Evolutionary conservation across 2,797 vertebrate genomes (phyloP).

Genomic region (Oreonectes daqikongensis): DNA sequence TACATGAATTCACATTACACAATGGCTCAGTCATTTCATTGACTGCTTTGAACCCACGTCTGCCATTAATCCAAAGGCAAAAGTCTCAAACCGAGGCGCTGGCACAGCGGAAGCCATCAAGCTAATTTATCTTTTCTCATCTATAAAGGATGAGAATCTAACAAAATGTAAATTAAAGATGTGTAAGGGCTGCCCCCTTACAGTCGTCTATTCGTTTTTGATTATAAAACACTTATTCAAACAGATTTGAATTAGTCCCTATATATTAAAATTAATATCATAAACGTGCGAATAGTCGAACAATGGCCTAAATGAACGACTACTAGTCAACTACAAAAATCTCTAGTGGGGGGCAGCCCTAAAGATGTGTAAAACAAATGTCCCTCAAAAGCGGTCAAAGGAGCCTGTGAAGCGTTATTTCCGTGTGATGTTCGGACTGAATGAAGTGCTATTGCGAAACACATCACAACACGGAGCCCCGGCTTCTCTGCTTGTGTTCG

Average conservation of each 20-base stretch:
- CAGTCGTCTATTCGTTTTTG: too few species aligned
- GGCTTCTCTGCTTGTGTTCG: constrained; percentile 39
- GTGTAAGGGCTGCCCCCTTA: too few species aligned
- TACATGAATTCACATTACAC: constrained; percentile 68
- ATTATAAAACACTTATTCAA: too few species aligned
- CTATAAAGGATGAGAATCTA: constrained; percentile 26
- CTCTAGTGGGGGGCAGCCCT: too few species aligned
- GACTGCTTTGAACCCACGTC: constrained; percentile 48
- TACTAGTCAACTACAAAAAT: too few species aligned
- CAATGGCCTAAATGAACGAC: too few species aligned
- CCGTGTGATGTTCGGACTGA: constrained; percentile 25
- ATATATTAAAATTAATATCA: too few species aligned
- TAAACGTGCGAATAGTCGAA: too few species aligned
- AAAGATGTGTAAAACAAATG: constrained; percentile 12
- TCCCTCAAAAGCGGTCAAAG: background rate
- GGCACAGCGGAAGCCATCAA: constrained; percentile 43
- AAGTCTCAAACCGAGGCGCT: constrained; percentile 13
- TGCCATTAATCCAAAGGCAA: constrained; percentile 29
- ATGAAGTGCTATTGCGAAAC: constrained; percentile 38
- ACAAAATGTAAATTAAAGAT: constrained; percentile 35
- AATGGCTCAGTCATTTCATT: constrained; percentile 59
- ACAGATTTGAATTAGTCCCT: too few species aligned
- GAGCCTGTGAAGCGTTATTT: constrained; percentile 34
- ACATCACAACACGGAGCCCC: constrained; percentile 40
- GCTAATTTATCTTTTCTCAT: constrained; percentile 32